Evolutionary conservation across 1,140 invertebrate species (phyloP), one percentile per base, ranked within the genome.

Genomic region (Frieseomelitta varia): DNA sequence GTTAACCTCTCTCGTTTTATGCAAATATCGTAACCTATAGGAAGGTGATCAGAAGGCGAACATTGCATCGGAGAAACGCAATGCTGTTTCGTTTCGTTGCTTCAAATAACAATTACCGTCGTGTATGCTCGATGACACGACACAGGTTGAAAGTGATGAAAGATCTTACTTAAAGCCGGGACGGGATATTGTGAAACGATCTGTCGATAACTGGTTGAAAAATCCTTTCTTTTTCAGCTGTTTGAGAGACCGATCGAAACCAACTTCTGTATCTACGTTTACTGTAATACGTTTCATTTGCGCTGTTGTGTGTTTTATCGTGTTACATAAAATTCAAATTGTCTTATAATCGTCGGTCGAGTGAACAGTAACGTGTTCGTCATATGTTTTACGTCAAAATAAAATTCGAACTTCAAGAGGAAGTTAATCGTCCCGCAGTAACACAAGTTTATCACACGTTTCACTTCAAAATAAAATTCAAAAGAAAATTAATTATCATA

Each of bases 1-100:
- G 6, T 58, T 55, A 74, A 75, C 63, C 51, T 78, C 51, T 78
- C 68, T 61, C 21, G 21, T 15, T 58, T 81, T 53, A 83, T 82
- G 65, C 30, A 78, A 83, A 77, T 74, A 63, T 56, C 19, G 47
- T n/a, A 55, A n/a, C 11, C 19, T 24, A 58, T 30, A 63, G 27
- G 53, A 58, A 67, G 61, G 61, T 27, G 63, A 17, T n/a, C 69
- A 77, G 72, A n/a, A 68, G 81, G 63, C 2, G 71, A 80, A 61
- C 55, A n/a, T 71, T 55, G 67, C 21, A 15, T 58, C 27, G 61
- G 12, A 34, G 58, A 65, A 74, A 81, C 79, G 71, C 27, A 47
- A 75, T 47, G 71, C 12, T 56, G 47, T 30, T 47, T 27, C 17
- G 55, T 56, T 56, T 53, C 58, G 58, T 58, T n/a, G 11, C 47